Percentiles rank a stretch among this genome's conserved stretches.
Conservation (phyloP, 1,140 invertebrate genomes). For the Saccostrea cuccullata region DNA sequence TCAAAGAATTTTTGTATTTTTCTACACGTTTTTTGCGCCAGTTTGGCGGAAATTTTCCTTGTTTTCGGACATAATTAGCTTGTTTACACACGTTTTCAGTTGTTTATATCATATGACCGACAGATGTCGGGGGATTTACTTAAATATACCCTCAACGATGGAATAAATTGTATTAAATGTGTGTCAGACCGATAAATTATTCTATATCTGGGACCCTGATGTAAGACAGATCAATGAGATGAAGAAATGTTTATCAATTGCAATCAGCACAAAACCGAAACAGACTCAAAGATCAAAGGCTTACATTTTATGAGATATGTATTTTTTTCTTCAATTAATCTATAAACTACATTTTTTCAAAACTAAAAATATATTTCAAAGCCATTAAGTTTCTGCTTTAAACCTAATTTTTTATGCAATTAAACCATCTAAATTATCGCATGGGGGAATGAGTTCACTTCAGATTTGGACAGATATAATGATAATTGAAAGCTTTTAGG, state of each 20-base stretch:
- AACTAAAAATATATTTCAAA: too few species aligned
- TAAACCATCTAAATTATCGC: too few species aligned
- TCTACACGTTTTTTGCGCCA: too few species aligned
- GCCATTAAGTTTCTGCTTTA: too few species aligned
- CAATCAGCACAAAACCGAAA: neutral
- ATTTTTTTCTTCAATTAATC: too few species aligned
- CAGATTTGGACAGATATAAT: too few species aligned
- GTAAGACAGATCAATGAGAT: neutral
- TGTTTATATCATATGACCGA: neutral
- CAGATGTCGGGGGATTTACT: neutral
- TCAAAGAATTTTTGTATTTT: too few species aligned
- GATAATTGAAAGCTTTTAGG: too few species aligned
- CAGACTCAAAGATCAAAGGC: neutral
- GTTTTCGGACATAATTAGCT: neutral
- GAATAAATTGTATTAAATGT: slow-evolving; percentile 1
- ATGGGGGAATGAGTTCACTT: too few species aligned
- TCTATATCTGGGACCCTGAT: neutral
- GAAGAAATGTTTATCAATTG: neutral
- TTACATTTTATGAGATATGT: too few species aligned
- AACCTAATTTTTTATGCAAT: too few species aligned
- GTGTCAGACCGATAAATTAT: neutral
- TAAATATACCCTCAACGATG: neutral
- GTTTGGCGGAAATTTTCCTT: neutral
- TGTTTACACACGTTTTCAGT: neutral
- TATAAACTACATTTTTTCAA: too few species aligned